Evolutionary conservation across 1,140 invertebrate genomes (phyloP).

Genomic region (Apolygus lucorum): DNA sequence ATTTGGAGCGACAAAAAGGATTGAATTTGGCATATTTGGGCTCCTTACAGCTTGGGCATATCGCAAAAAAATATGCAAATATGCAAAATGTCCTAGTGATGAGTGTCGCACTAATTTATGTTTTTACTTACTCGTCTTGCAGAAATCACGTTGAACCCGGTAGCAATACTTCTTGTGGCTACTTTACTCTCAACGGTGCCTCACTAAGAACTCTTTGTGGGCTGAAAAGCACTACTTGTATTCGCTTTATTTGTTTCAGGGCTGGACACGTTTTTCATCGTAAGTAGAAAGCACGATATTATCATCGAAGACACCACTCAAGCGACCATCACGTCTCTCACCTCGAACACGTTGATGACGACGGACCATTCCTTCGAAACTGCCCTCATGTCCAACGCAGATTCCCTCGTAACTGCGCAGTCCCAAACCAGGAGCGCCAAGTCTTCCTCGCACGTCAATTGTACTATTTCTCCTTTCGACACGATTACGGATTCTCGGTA

Average conservation of each 20-base stretch:
- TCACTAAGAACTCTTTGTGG: no score
- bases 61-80: no score
- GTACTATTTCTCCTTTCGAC: conserved; percentile 24
- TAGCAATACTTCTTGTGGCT: no score
- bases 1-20: no score
- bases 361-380: conserved; percentile 24
- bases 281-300: conserved; percentile 42
- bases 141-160: no score
- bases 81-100: no score
- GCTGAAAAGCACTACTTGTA: no score
- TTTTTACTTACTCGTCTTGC: no score
- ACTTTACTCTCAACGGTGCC: no score
- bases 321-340: conserved; percentile 16
- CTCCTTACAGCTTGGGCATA: no score
- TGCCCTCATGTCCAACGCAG: conserved; percentile 4
- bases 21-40: no score
- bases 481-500: conserved; percentile 16
- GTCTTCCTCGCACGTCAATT: conserved; percentile 20
- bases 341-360: neutral
- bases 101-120: no score
- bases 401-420: conserved; percentile 18
- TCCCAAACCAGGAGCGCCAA: conserved; percentile 7
- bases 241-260: conserved; percentile 44
- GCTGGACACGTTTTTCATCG: conserved; percentile 72
- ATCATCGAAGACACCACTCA: conserved; percentile 31